Base-by-base conservation (phyloP, 2,888 invertebrate genomes). In the Atethmia centrago region DNA sequence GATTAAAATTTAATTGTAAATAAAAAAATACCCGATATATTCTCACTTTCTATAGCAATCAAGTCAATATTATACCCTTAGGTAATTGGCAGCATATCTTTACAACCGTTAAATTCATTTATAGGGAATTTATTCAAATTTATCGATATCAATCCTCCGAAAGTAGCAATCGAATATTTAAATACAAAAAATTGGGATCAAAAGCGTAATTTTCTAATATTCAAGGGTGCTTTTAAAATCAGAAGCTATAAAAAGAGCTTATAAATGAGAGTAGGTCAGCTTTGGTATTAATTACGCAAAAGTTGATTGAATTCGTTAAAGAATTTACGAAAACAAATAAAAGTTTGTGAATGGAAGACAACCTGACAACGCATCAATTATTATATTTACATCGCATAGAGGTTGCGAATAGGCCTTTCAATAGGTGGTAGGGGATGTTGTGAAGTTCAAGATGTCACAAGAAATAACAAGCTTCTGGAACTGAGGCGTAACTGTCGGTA, bases 101-200 rank as follows among this genome's bases (percentile, higher is more conserved):
- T 55, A 58, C 58, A 62, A 55, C 42, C 65, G 62, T 36, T 40
- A 69, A 75, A 72, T 71, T 55, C 21, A 55, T 71, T 84, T 65
- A 74, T 51, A 42, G 51, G 49, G 45, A 58, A 62, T 80, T 68
- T 80, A 79, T 78, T 79, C 51, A 70, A 84, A 82, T 75, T 65
- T 49, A 42, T 66, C 51, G 75, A 63, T 61, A 78, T 67, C 59
- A 47, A 53, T 31, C 31, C 67, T 53, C 16, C 14, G 40, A 49
- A 82, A 65, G 36, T 36, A 68, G 82, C 58, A 65, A 61, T 68
- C 59, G 55, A 77, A 68, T 65, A 78, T 63, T 80, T 45, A n/a
- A 74, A 80, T 66, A 58, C 45, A 31, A 40, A 2, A 62, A 82
- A 56, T 40, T 68, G 45, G 40, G 76, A 45, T 47, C 49, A 19